Evolutionary conservation across 2,888 invertebrate genomes (phyloP).

Genomic region (Merodon equestris): DNA sequence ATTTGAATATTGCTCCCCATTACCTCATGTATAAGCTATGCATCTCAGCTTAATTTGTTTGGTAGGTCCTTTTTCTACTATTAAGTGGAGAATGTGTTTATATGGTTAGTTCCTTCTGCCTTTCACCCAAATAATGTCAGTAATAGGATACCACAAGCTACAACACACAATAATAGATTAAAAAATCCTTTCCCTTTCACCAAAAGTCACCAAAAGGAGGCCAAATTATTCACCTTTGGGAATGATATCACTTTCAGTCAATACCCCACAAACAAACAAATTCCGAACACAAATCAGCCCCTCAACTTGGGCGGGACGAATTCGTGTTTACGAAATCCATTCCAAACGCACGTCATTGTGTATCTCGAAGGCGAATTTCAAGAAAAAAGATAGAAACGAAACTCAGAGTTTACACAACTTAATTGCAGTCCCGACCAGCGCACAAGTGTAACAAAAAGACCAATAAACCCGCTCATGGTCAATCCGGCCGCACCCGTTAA

Average conservation of each 20-base stretch:
- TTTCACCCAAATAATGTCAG: no score
- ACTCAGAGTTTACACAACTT: conserved; percentile 36
- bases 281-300: no score
- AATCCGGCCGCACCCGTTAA: conserved; percentile 4
- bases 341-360: neutral
- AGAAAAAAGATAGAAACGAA: conserved; percentile 1
- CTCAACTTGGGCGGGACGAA: neutral
- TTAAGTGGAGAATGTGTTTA: no score
- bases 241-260: conserved; percentile 33
- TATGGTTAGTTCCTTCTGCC: no score
- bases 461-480: neutral
- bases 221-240: conserved; percentile 24
- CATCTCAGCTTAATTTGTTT: no score
- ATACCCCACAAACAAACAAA: neutral
- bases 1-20: no score
- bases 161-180: no score
- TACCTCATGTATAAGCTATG: no score
- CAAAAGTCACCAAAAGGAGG: neutral
- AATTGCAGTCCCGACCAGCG: conserved; percentile 33
- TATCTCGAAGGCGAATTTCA: conserved; percentile 10
- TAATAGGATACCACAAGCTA: no score
- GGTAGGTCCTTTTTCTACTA: no score
- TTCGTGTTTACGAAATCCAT: conserved; percentile 2
- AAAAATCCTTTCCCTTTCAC: no score
- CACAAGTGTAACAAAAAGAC: conserved; percentile 6